Evolutionary conservation across 1,140 invertebrate genomes (phyloP), one percentile per base, ranked within the genome.

Genomic region (Lasioglossum baleicum): DNA sequence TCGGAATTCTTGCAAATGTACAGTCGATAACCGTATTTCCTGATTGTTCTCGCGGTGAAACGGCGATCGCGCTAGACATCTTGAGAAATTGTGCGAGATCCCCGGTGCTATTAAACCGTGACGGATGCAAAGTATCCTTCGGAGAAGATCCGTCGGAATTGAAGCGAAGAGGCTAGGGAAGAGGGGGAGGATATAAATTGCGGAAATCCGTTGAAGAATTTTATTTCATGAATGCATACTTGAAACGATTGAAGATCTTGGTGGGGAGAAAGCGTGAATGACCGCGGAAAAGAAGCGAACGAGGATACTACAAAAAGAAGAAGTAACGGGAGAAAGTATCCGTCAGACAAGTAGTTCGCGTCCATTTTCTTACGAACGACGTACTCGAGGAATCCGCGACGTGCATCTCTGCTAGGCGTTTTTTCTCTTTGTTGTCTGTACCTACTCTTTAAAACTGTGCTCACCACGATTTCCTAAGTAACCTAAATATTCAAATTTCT

Each of bases 321-420:
- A 75, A 67, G 71, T 80, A 80, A 75, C 72, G 31, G 78, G 78
- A 80, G 78, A 80, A 80, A 80, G 78, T 80, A 66, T 42, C 42
- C 53, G 17, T 68, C 72, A 22, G 72, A 40, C 56, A 80, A 80
- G 78, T 80, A 79, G 78, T 67, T 80, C 44, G 64, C 31, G 44
- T 53, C 71, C 53, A 42, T 51, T 20, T 66, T 7, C 22, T 17
- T 40, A n/a, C 10, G n/a, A 44, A 35, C 72, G 31, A 58, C 31
- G 26, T 7, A 42, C 26, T 63, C 31, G 42, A 11, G 44, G 44
- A 80, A 80, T 75, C 61, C 15, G 20, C 26, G 3, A 15, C 15
- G 26, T 10, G 48, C 20, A 42, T 73, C 17, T 11, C 15, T 22
- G 17, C 6, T 20, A 1, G 2, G 0, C 20, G 48, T 31, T 35